Conservation (phyloP, 1,140 invertebrate species). For the Brachionus sp. region DNA sequence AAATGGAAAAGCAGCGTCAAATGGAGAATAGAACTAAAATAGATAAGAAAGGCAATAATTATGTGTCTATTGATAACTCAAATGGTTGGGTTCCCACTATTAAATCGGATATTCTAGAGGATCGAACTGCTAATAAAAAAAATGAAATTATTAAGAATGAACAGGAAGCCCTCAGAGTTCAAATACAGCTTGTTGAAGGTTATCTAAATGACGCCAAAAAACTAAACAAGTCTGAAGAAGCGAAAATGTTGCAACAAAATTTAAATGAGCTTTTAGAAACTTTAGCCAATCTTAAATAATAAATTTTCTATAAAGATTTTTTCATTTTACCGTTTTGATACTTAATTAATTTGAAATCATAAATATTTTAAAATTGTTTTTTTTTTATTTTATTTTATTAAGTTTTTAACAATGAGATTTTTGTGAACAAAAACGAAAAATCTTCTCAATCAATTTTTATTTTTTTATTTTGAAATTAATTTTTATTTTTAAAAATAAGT, state of each 20-base stretch:
- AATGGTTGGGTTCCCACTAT: constrained; percentile 5
- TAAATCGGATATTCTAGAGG: background rate
- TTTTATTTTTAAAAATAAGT: too few relatives aligned
- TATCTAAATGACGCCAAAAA: constrained; percentile 8
- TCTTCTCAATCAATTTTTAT: too few relatives aligned
- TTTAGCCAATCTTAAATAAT: background rate
- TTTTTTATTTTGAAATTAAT: too few relatives aligned
- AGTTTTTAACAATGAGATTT: too few relatives aligned
- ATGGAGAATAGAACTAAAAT: background rate
- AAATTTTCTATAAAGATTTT: background rate
- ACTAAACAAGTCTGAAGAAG: background rate
- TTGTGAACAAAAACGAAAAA: too few relatives aligned
- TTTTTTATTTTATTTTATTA: too few relatives aligned
- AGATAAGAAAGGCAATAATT: background rate
- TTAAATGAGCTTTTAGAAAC: constrained; percentile 30
- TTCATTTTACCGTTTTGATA: background rate
- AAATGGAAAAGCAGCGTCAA: constrained; percentile 28
- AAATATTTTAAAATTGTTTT: too few relatives aligned
- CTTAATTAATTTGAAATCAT: background rate
- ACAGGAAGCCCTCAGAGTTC: background rate
- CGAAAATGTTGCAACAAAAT: constrained; percentile 10
- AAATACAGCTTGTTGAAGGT: constrained; percentile 16
- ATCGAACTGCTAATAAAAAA: background rate
- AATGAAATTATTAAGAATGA: background rate
- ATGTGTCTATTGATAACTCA: background rate